These are phyloP conservation scores for Cryptotermes secundus DNA, from an alignment of 1,140 invertebrate genomes.

Conservation along the genomic window DNA sequence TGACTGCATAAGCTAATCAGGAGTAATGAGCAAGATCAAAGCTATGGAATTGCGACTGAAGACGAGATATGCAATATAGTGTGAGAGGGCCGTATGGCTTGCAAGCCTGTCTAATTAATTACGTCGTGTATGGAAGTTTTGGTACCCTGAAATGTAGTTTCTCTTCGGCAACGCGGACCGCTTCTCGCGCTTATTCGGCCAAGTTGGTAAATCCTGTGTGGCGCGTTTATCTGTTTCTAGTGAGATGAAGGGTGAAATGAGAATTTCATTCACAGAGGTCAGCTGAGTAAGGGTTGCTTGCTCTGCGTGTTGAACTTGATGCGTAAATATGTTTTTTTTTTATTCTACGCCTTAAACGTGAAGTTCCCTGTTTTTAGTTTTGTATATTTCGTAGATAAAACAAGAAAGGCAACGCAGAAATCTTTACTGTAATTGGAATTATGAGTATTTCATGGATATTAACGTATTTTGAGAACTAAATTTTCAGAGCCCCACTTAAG, in stretches of 20 bases:
- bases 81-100: not conserved
- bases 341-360: no score
- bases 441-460: no score
- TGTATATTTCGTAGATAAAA: no score
- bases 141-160: conserved; percentile 5
- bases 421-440: no score
- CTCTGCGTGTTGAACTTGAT: not conserved
- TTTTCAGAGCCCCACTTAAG: no score
- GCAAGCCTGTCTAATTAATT: not conserved
- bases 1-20: conserved; percentile 3
- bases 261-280: conserved; percentile 1
- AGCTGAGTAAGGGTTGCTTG: not conserved
- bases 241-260: not conserved
- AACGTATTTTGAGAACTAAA: no score
- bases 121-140: not conserved
- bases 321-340: no score
- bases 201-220: conserved; percentile 5
- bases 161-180: not conserved
- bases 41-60: conserved; percentile 2
- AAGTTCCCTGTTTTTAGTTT: no score
- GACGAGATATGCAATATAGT: not conserved
- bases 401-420: no score
- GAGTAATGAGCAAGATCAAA: not conserved
- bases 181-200: not conserved
- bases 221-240: not conserved